Evolutionary conservation across 2,888 invertebrate genomes (phyloP).

Genomic region (Dorcus parallelipipedus): DNA sequence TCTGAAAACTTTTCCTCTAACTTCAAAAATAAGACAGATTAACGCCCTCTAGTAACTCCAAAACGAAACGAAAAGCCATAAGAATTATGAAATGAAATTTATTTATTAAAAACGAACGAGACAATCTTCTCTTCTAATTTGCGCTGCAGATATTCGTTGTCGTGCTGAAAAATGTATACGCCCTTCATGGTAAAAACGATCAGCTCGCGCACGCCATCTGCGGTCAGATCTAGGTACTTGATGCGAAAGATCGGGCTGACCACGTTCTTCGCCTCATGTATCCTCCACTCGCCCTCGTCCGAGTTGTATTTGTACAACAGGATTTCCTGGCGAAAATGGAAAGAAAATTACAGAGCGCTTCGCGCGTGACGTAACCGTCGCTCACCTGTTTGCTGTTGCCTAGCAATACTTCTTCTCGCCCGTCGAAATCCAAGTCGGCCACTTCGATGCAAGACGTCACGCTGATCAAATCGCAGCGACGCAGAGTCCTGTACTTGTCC

Average conservation of each 20-base stretch:
- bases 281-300: conserved; percentile 46
- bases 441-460: conserved; percentile 60
- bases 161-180: conserved; percentile 60
- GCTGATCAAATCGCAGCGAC: conserved; percentile 56
- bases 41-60: neutral
- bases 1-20: too few species aligned
- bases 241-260: conserved; percentile 61
- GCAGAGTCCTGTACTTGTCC: conserved; percentile 47
- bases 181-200: conserved; percentile 64
- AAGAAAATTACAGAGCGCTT: neutral
- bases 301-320: conserved; percentile 51
- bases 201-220: conserved; percentile 64
- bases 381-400: conserved; percentile 56
- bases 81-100: neutral
- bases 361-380: neutral
- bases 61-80: neutral
- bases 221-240: conserved; percentile 60
- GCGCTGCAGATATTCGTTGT: conserved; percentile 33
- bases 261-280: conserved; percentile 54
- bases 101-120: conserved; percentile 15
- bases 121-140: conserved; percentile 34
- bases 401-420: conserved; percentile 63
- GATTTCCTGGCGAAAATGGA: conserved; percentile 46
- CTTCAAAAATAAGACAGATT: too few species aligned
- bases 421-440: conserved; percentile 70